phyloP scores from a whole-genome alignment of 2,113 vertebrate species.

The Menura novaehollandiae region DNA sequence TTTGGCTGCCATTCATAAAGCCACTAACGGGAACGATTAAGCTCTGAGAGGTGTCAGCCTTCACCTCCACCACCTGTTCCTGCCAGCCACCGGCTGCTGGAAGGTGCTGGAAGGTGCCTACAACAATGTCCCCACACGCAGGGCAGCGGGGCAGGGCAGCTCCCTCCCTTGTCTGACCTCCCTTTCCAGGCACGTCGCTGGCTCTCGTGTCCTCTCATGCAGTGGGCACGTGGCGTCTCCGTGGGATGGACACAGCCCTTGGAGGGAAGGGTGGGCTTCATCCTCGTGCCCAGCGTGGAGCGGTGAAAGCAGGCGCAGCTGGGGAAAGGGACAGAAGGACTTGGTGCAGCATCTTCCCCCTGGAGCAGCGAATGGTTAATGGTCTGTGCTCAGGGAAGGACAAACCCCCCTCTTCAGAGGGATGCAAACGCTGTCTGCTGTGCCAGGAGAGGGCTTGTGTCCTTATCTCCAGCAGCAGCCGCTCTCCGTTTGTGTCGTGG shows the following conservation, averaged over 20 bases:
- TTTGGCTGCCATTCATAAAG: constrained; percentile 58
- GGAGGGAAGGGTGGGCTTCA: background rate
- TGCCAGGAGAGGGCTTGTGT: background rate
- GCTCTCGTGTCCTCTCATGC: fast-evolving
- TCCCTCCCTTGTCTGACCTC: background rate
- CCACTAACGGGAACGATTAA: constrained; percentile 42
- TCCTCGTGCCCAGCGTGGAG: fast-evolving
- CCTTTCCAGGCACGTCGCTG: fast-evolving
- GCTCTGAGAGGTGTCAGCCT: constrained; percentile 17
- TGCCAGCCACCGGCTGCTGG: background rate
- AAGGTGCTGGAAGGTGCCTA: background rate
- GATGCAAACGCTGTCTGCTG: background rate
- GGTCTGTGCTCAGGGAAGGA: background rate
- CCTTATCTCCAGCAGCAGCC: background rate
- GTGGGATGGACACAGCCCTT: background rate
- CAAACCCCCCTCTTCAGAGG: background rate
- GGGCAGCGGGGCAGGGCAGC: background rate
- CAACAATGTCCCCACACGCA: fast-evolving
- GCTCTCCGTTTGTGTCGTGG: fast-evolving
- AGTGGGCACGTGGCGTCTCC: background rate
- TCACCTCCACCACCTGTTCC: constrained; percentile 54
- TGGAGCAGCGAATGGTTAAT: background rate
- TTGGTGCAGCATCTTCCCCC: background rate
- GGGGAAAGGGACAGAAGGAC: background rate
- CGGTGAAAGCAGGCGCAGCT: background rate